phyloP scores from a whole-genome alignment of 2,888 invertebrate species.

The Hemithea aestivaria region DNA sequence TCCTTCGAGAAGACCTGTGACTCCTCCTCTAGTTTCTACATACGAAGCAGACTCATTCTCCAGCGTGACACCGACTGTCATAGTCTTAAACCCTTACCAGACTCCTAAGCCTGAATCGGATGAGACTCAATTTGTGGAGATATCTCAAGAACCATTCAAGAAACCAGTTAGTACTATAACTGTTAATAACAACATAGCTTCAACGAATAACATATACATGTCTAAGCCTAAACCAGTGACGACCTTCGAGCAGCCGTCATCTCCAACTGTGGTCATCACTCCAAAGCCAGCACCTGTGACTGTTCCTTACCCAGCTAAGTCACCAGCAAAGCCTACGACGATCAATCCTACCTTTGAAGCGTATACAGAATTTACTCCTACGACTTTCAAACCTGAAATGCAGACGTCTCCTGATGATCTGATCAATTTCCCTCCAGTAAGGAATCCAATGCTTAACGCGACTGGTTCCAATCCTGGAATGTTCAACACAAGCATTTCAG shows the following conservation, averaged over 20 bases:
- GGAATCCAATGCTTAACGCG: conserved; percentile 89
- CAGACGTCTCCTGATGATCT: conserved; percentile 85
- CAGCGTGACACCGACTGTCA: conserved; percentile 72
- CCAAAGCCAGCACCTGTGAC: conserved; percentile 81
- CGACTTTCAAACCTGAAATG: conserved; percentile 72
- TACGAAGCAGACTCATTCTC: conserved; percentile 65
- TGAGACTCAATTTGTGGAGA: conserved; percentile 63
- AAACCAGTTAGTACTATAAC: conserved; percentile 75
- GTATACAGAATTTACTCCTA: conserved; percentile 51
- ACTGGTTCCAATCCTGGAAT: conserved; percentile 76
- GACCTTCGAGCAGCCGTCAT: conserved; percentile 71
- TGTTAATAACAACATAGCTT: conserved; percentile 80
- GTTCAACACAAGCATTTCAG: conserved; percentile 71
- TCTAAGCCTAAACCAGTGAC: conserved; percentile 48
- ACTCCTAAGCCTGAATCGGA: conserved; percentile 51
- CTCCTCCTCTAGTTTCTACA: conserved; percentile 42
- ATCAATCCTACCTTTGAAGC: conserved; percentile 46
- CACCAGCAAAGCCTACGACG: conserved; percentile 31
- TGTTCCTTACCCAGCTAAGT: conserved; percentile 56
- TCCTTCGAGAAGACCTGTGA: conserved; percentile 71
- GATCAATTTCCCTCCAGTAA: conserved; percentile 90
- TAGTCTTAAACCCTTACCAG: conserved; percentile 57
- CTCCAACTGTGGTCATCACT: conserved; percentile 83
- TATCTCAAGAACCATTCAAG: conserved; percentile 74
- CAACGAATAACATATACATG: conserved; percentile 75